Percentiles rank a stretch among this genome's conserved stretches.
Evolutionary conservation across 2,113 vertebrate genomes (phyloP).

Genomic region (Cheirogaleus medius): DNA sequence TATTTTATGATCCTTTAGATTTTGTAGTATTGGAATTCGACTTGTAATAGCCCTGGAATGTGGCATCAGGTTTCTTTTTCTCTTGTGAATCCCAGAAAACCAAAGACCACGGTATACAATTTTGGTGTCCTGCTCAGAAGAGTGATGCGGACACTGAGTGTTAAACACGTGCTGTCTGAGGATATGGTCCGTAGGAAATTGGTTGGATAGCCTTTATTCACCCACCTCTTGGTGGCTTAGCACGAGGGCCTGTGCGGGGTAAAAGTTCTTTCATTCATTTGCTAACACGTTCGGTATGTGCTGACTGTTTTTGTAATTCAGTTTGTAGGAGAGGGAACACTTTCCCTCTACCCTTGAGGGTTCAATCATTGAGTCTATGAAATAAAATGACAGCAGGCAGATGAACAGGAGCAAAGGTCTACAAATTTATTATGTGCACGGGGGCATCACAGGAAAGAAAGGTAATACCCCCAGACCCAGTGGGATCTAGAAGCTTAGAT

Average conservation of each 20-base stretch:
- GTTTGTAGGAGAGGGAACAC: neutral
- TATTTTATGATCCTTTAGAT: neutral
- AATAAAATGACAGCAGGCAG: neutral
- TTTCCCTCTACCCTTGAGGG: neutral
- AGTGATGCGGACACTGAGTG: neutral
- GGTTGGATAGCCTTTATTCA: neutral
- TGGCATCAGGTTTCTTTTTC: neutral
- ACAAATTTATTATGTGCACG: neutral
- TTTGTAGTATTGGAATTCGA: neutral
- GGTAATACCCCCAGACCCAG: fast-evolving
- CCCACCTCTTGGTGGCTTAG: neutral
- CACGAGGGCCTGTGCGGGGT: neutral
- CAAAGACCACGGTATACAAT: neutral
- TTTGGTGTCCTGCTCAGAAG: neutral
- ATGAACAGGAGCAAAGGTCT: neutral
- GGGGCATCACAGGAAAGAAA: neutral
- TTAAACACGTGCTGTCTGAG: neutral
- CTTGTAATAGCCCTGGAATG: neutral
- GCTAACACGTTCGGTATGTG: neutral
- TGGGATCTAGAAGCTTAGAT: neutral
- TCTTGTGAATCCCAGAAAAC: conserved; percentile 12
- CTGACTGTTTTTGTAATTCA: neutral
- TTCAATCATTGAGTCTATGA: neutral
- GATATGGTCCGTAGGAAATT: neutral
- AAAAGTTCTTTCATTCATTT: neutral